Percentiles rank a stretch among this genome's conserved stretches.
These are phyloP conservation scores for Cydia pomonella DNA, from an alignment of 1,140 invertebrate species.

Conservation along the genomic window DNA sequence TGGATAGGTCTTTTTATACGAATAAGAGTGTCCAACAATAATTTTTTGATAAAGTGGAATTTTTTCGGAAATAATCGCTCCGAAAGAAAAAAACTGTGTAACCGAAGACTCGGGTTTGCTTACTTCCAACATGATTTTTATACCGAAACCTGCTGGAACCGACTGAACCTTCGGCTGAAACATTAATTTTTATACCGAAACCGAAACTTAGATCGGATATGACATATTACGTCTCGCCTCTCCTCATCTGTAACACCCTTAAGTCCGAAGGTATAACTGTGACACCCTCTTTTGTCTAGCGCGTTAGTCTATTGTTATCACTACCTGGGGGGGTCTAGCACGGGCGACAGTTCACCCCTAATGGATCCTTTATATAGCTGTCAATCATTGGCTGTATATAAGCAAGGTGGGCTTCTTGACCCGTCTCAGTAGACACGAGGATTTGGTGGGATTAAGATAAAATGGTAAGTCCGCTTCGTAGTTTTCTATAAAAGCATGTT, in stretches of 20 bases:
- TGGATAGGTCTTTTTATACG: too few relatives aligned
- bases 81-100: too few relatives aligned
- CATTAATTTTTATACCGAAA: too few relatives aligned
- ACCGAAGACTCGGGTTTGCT: too few relatives aligned
- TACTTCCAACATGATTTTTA: too few relatives aligned
- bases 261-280: background rate
- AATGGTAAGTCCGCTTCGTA: conserved; percentile 47
- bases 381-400: conserved; percentile 63
- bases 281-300: conserved; percentile 1
- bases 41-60: too few relatives aligned
- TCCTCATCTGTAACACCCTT: background rate
- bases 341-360: conserved; percentile 41
- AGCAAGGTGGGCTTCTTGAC: conserved; percentile 39
- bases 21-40: too few relatives aligned
- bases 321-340: background rate
- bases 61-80: too few relatives aligned
- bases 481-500: conserved; percentile 35
- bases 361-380: conserved; percentile 59
- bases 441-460: conserved; percentile 33
- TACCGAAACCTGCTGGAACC: too few relatives aligned
- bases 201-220: background rate
- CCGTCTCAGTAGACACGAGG: conserved; percentile 36
- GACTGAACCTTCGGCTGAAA: too few relatives aligned
- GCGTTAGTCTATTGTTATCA: background rate
- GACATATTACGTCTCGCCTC: background rate